Percentiles rank a stretch among this genome's conserved stretches.
Conservation (phyloP, 1,140 invertebrate species). For the Drosophila tani region DNA sequence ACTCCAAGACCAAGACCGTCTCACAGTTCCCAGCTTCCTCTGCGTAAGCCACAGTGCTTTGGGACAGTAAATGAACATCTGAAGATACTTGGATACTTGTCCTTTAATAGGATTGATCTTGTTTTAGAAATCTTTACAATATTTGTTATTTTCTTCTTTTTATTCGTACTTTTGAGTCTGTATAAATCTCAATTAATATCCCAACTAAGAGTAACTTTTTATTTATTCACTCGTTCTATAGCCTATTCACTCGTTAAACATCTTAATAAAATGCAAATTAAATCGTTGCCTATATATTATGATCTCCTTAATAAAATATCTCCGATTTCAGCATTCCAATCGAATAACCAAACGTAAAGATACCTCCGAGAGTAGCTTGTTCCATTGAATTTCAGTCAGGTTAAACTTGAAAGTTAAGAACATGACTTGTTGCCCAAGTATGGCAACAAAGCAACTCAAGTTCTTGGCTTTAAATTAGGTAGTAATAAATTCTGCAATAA, state of each 20-base stretch:
- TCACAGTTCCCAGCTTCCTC: slow-evolving; percentile 13
- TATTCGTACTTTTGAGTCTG: too few species aligned
- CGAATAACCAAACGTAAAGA: background rate
- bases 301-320: background rate
- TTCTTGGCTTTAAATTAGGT: slow-evolving; percentile 4
- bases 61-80: slow-evolving; percentile 7
- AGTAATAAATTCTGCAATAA: slow-evolving; percentile 2
- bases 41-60: background rate
- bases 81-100: background rate
- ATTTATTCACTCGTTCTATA: too few species aligned
- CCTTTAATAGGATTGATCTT: background rate
- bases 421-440: background rate
- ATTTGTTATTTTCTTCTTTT: background rate
- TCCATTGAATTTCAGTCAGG: background rate
- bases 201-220: too few species aligned
- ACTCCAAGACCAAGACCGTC: slow-evolving; percentile 11
- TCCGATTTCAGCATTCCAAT: background rate
- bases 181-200: too few species aligned
- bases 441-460: background rate
- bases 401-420: slow-evolving; percentile 4
- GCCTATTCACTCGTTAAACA: too few species aligned
- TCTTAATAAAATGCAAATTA: background rate
- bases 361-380: background rate
- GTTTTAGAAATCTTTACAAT: background rate
- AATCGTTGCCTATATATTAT: background rate